Evolutionary conservation across 2,797 vertebrate genomes (phyloP).

Genomic region (Bovichtus variegatus): DNA sequence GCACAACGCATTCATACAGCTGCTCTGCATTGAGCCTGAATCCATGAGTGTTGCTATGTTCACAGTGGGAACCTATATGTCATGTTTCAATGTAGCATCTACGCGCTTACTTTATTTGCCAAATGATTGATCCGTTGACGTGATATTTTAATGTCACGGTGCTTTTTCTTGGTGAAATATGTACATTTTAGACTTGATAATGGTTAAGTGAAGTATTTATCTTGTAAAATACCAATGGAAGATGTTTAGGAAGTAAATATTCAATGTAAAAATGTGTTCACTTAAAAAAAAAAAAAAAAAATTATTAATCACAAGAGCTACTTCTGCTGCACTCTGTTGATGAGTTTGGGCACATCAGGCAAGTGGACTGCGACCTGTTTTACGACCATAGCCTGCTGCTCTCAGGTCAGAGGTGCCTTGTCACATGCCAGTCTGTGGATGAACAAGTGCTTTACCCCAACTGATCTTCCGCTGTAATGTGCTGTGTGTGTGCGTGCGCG

Average conservation of each 20-base stretch:
- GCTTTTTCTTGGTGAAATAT: not conserved
- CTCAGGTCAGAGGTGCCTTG: constrained; percentile 69
- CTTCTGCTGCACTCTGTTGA: not conserved
- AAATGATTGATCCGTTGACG: not conserved
- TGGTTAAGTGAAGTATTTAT: not conserved
- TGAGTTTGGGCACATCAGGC: constrained; percentile 19
- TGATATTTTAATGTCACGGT: not conserved
- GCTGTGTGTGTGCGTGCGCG: not conserved
- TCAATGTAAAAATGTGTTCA: not conserved
- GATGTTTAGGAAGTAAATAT: not conserved
- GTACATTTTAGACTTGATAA: not conserved
- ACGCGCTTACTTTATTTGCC: not conserved
- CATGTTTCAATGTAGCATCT: not conserved
- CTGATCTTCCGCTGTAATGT: constrained; percentile 64
- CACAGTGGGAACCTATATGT: not conserved
- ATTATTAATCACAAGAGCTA: not conserved
- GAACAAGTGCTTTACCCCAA: constrained; percentile 64
- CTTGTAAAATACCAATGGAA: not conserved
- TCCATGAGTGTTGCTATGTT: constrained; percentile 9
- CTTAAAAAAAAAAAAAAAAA: too few species aligned
- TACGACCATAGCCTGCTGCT: constrained; percentile 52
- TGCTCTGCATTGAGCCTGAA: constrained; percentile 13
- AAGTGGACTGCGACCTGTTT: constrained; percentile 58
- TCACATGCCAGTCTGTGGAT: constrained; percentile 69
- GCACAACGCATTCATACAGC: not conserved